Evolutionary conservation across 2,113 vertebrate species (phyloP), one percentile per base, ranked within the genome.

Genomic region (Recurvirostra avosetta): DNA sequence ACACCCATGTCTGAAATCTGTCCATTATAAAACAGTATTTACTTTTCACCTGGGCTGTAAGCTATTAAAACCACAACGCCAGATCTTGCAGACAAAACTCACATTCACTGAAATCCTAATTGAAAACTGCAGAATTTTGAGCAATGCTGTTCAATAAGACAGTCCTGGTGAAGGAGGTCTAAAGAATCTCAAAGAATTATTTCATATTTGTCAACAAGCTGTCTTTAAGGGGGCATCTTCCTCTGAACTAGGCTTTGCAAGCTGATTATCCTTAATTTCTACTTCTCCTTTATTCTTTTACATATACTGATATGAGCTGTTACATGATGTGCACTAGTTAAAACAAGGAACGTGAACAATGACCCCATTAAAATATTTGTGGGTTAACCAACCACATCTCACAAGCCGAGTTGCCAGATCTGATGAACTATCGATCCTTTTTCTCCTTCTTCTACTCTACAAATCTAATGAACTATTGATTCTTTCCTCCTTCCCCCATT

Each of bases 381-480:
- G 21, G 36, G 43, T 79, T 90, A 93, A 73, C 22, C 27, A 73
- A 38, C 34, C 50, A 38, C 32, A 70, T 74, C 55, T 58, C 71
- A 56, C 45, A 58, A 80, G 49, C 45, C 2, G 1, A 21, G 34
- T n/a, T 73, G 87, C 56, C 21, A 23, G 65, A 52, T 71, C 38
- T 67, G 73, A 94, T 89, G 79, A 94, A 81, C 56, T 95, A 96
- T 91, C 0, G 66, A 96, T 91, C 52, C 40, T 41, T 78, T 32
- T 76, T 87, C 59, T 93, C 53, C 56, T 92, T 19, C 70, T 85
- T 56, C 66, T 52, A 16, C n/a, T 56, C 36, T 41, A 40, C 68
- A 87, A 47, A 61, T 67, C 52, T 92, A 85, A 96, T 87, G 83
- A 91, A 85, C 73, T 95, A 96, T 91, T 56, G 94, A 96, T 93